These are phyloP conservation scores for Orchestes rusci DNA, from an alignment of 2,888 invertebrate genomes.

Conservation along the genomic window DNA sequence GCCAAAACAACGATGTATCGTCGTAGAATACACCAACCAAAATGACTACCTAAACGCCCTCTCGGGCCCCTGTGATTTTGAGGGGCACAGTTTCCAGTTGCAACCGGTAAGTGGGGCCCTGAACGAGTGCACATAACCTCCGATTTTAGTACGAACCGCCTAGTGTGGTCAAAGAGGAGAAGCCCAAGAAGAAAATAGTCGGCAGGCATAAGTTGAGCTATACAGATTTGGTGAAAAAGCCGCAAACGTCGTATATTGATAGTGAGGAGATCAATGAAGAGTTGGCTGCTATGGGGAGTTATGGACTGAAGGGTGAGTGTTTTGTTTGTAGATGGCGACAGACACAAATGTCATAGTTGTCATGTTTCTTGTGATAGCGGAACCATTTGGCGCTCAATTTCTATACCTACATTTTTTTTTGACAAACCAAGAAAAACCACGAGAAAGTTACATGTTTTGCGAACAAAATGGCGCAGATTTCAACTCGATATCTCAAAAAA, in stretches of 20 bases:
- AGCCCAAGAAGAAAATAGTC: constrained; percentile 33
- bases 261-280: constrained; percentile 65
- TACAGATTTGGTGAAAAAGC: constrained; percentile 3
- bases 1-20: constrained; percentile 57
- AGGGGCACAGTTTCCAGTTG: constrained; percentile 52
- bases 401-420: too few species aligned
- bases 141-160: too few species aligned
- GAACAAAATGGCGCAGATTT: too few species aligned
- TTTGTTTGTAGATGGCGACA: too few species aligned
- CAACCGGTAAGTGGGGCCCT: constrained; percentile 19
- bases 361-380: too few species aligned
- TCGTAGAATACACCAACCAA: constrained; percentile 60
- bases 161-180: too few species aligned
- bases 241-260: constrained; percentile 34
- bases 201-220: constrained; percentile 33
- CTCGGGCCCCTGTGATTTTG: constrained; percentile 53
- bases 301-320: neutral
- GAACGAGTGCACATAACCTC: too few species aligned
- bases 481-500: too few species aligned
- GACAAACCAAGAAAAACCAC: too few species aligned
- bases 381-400: too few species aligned
- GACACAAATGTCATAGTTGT: too few species aligned
- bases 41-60: constrained; percentile 53
- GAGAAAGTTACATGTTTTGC: too few species aligned
- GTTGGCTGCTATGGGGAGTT: constrained; percentile 56